Evolutionary conservation across 2,797 vertebrate genomes (phyloP), one percentile per base, ranked within the genome.

Genomic region (Liasis olivaceus): DNA sequence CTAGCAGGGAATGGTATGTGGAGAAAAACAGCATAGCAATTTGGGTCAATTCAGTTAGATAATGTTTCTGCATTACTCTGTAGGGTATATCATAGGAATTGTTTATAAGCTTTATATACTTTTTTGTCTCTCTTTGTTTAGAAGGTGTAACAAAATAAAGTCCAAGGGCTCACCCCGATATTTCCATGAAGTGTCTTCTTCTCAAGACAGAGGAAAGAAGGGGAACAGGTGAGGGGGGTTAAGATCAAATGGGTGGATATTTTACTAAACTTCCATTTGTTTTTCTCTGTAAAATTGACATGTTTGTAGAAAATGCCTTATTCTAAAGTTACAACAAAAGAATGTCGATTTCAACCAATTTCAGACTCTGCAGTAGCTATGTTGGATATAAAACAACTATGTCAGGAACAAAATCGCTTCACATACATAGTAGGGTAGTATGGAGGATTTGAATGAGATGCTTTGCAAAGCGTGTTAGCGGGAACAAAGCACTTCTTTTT

Each of bases 71-170:
- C 85, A 77, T 88, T 88, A 60, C 36, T 54, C 31, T 31, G 4
- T 28, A 51, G 56, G 56, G 8, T 47, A 51, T 51, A 12, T 47
- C 36, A 24, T 28, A 72, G 56, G 77, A 90, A 42, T 20, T 47
- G 26, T 91, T 72, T 88, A 77, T 91, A 87, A 47, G 85, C 15
- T 91, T 87, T 87, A 77, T 62, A 51, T 88, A 88, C 81, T 81
- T 92, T 86, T 60, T 93, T 93, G 86, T 84, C 95, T 94, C 12
- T 87, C 87, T 95, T 95, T 94, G 58, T 97, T 97, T 85, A 96
- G 95, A 97, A 94, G 95, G 93, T 96, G 93, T 95, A 97, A 96
- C 94, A 95, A 93, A 95, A 91, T 97, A 96, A 96, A 96, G 95
- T 96, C 96, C 95, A 96, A 96, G 96, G 97, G 96, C 96, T 97